Conservation (phyloP, 2,888 invertebrate genomes). For the Neelides folsomi region DNA sequence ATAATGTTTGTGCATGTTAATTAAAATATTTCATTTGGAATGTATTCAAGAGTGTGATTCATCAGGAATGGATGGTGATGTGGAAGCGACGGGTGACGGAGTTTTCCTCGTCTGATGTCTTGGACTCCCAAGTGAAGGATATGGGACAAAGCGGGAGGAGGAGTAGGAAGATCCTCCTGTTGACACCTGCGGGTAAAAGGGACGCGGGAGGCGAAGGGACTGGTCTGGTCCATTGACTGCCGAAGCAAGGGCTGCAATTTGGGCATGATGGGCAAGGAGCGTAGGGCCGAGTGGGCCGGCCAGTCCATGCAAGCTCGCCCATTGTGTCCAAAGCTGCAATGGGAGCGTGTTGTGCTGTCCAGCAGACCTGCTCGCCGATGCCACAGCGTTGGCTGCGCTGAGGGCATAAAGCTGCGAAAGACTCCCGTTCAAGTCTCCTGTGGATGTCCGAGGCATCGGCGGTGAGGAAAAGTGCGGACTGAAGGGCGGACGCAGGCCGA, state of each 20-base stretch:
- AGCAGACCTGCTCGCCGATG: slow-evolving; percentile 15
- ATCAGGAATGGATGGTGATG: neutral
- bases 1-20: too few species aligned
- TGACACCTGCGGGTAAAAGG: slow-evolving; percentile 33
- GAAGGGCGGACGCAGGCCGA: slow-evolving; percentile 36
- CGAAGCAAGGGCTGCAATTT: slow-evolving; percentile 43
- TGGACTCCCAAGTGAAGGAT: slow-evolving; percentile 33
- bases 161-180: slow-evolving; percentile 34
- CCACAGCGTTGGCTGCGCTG: slow-evolving; percentile 29
- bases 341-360: slow-evolving; percentile 34
- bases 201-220: slow-evolving; percentile 31
- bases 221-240: slow-evolving; percentile 15
- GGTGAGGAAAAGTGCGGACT: slow-evolving; percentile 17
- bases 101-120: neutral
- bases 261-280: slow-evolving; percentile 50
- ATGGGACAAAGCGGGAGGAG: slow-evolving; percentile 41
- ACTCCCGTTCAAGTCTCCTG: slow-evolving; percentile 21
- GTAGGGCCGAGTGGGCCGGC: slow-evolving; percentile 43
- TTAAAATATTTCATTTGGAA: too few species aligned
- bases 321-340: slow-evolving; percentile 53
- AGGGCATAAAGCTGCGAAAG: slow-evolving; percentile 30
- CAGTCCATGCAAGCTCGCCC: slow-evolving; percentile 47
- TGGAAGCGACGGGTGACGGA: neutral
- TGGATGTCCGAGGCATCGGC: too few species aligned
- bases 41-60: slow-evolving; percentile 9